Conservation (phyloP, 2,797 vertebrate genomes). For the Numenius phaeopus region DNA sequence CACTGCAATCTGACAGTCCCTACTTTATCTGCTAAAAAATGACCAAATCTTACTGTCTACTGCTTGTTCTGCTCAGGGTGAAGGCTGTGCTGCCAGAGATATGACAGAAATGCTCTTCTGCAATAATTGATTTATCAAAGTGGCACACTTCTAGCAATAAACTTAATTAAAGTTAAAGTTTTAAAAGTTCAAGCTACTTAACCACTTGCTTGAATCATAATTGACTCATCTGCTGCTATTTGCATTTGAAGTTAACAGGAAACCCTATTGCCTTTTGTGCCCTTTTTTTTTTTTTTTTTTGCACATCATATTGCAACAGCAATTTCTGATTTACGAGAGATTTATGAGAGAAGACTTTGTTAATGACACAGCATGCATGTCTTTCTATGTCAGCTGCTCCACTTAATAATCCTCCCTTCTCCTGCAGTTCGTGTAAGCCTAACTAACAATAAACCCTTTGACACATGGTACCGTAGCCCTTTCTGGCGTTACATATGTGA, state of each 20-base stretch:
- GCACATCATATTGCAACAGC: background rate
- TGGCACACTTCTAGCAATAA: background rate
- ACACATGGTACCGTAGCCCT: background rate
- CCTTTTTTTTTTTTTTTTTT: background rate
- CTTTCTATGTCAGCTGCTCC: background rate
- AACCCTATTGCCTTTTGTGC: background rate
- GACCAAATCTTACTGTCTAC: background rate
- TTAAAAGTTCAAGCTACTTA: background rate
- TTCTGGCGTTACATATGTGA: background rate
- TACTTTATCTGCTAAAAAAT: background rate
- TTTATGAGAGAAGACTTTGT: background rate
- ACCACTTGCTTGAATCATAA: background rate
- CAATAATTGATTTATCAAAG: background rate
- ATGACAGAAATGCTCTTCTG: background rate
- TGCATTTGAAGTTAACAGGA: background rate
- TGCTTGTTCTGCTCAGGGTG: background rate
- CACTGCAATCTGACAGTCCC: background rate
- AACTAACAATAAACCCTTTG: background rate
- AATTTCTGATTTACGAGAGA: background rate
- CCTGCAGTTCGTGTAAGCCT: background rate
- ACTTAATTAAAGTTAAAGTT: background rate
- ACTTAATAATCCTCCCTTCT: background rate
- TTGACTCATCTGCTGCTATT: background rate
- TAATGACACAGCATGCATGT: background rate
- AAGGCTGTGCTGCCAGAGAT: background rate